Percentiles rank a stretch among this genome's conserved stretches.
These are phyloP conservation scores for Lonchura striata DNA, from an alignment of 2,113 vertebrate species.

Conservation along the genomic window DNA sequence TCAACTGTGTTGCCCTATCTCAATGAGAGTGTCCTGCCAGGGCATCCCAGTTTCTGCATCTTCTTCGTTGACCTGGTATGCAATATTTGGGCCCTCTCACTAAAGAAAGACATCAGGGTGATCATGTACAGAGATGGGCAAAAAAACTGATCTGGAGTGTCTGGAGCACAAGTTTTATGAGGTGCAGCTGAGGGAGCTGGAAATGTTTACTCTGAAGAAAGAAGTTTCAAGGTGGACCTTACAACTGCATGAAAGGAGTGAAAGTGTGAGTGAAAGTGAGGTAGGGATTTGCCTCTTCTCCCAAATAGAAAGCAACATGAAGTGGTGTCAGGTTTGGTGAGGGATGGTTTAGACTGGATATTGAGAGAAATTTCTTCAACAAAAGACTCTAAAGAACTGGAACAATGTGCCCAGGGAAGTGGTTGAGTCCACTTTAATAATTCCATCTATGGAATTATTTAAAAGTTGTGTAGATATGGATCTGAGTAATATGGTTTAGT, in stretches of 20 bases:
- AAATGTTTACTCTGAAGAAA: not conserved
- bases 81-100: not conserved
- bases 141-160: not conserved
- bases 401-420: not conserved
- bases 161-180: not conserved
- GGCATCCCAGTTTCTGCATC: not conserved
- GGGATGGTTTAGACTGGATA: accelerated
- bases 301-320: not conserved
- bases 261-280: not conserved
- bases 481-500: not conserved
- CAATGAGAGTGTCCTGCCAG: not conserved
- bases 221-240: not conserved
- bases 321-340: not conserved
- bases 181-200: not conserved
- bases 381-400: not conserved
- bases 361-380: not conserved
- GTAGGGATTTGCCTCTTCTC: not conserved
- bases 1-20: accelerated
- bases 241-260: not conserved
- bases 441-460: not conserved
- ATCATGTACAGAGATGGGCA: not conserved
- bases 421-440: not conserved
- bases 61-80: not conserved
- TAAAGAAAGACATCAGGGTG: not conserved
- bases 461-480: not conserved